phyloP scores from a whole-genome alignment of 2,888 invertebrate genomes.

The Ceramica pisi region DNA sequence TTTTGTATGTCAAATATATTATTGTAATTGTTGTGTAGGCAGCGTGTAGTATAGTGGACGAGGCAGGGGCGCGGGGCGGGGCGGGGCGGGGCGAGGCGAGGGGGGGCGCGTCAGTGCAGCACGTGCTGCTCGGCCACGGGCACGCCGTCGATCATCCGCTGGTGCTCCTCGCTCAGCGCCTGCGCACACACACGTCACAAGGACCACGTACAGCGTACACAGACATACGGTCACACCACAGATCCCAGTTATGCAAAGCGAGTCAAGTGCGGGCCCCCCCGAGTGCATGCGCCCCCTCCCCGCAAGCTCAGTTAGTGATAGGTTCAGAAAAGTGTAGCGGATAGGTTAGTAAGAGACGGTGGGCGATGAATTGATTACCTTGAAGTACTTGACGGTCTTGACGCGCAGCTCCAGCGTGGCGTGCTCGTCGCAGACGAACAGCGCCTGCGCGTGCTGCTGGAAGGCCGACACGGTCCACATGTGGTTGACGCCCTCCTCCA shows the following conservation, averaged over 20 bases:
- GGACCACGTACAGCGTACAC: constrained; percentile 34
- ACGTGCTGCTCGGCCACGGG: constrained; percentile 82
- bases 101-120: constrained; percentile 76
- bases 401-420: constrained; percentile 99
- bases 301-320: constrained; percentile 9
- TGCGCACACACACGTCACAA: constrained; percentile 78
- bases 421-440: constrained; percentile 99
- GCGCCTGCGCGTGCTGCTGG: constrained; percentile 97
- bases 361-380: constrained; percentile 80
- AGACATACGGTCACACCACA: constrained; percentile 16
- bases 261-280: neutral
- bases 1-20: neutral
- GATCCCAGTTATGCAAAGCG: neutral
- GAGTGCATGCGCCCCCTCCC: constrained; percentile 25
- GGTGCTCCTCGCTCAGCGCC: constrained; percentile 96
- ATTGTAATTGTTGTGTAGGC: neutral
- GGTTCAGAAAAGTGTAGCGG: neutral
- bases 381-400: constrained; percentile 99
- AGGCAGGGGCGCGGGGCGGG: constrained; percentile 20
- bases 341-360: neutral
- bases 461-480: constrained; percentile 99
- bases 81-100: too few relatives aligned
- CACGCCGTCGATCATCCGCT: constrained; percentile 93
- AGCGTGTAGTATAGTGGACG: neutral
- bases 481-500: constrained; percentile 99